Evolutionary conservation across 2,113 vertebrate genomes (phyloP).

Genomic region (Terrapene triunguis): DNA sequence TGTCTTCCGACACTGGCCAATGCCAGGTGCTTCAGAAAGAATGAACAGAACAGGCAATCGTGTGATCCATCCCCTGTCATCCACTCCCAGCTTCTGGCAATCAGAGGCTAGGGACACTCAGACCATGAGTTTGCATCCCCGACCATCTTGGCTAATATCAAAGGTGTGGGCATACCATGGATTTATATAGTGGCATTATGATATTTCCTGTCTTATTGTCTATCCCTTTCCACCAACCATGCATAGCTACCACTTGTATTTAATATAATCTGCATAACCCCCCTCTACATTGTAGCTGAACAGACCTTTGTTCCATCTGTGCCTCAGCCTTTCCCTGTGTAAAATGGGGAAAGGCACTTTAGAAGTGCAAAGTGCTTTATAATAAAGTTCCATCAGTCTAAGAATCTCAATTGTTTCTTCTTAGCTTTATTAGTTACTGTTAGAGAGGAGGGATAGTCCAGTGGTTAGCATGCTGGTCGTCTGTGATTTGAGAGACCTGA

Average conservation of each 20-base stretch:
- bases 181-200: neutral
- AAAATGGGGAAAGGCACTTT: neutral
- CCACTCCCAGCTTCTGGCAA: neutral
- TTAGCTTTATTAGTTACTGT: neutral
- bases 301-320: neutral
- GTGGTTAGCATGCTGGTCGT: neutral
- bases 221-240: neutral
- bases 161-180: neutral
- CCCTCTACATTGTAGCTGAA: neutral
- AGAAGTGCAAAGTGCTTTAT: too few relatives aligned
- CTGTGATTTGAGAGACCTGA: neutral
- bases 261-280: neutral
- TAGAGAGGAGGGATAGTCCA: neutral
- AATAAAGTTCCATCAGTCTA: neutral
- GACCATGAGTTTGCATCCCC: neutral
- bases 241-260: neutral
- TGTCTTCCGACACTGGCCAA: neutral
- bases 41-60: neutral
- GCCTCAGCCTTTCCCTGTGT: neutral
- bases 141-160: neutral
- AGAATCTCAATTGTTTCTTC: neutral
- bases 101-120: neutral
- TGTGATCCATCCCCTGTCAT: neutral
- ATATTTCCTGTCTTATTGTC: neutral
- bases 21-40: neutral